phyloP scores from a whole-genome alignment of 1,140 invertebrate species.

The Bradynema listronoti region DNA sequence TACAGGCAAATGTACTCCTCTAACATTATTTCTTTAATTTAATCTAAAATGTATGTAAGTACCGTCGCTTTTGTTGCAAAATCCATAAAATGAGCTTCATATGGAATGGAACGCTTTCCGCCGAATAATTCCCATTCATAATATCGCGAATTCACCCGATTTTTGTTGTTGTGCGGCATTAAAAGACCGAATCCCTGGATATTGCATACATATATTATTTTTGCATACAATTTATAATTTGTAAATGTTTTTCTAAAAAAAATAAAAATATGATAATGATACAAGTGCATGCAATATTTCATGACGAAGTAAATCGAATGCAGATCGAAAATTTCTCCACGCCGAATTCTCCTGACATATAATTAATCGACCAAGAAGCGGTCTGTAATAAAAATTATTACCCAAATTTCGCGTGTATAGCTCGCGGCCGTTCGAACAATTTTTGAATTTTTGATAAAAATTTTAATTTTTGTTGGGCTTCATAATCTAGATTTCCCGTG shows the following conservation, averaged over 20 bases:
- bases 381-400: slow-evolving; percentile 27
- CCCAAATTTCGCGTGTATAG: too few species aligned
- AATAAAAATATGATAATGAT: not conserved
- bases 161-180: slow-evolving; percentile 12
- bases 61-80: slow-evolving; percentile 27
- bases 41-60: not conserved
- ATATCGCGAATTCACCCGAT: not conserved
- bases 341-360: slow-evolving; percentile 23
- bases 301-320: slow-evolving; percentile 32
- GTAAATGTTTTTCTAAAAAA: not conserved
- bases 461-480: too few species aligned
- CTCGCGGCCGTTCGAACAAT: too few species aligned
- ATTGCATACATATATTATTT: not conserved
- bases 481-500: too few species aligned
- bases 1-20: too few species aligned
- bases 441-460: too few species aligned
- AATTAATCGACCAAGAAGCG: slow-evolving; percentile 23
- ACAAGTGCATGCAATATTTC: slow-evolving; percentile 36
- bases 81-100: slow-evolving; percentile 22
- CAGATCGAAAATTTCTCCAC: slow-evolving; percentile 20
- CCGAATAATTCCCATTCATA: slow-evolving; percentile 6
- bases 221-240: not conserved
- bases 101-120: slow-evolving; percentile 1
- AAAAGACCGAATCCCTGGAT: slow-evolving; percentile 29
- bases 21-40: not conserved